These are phyloP conservation scores for Steatornis caripensis DNA, from an alignment of 2,113 vertebrate species.

Conservation along the genomic window DNA sequence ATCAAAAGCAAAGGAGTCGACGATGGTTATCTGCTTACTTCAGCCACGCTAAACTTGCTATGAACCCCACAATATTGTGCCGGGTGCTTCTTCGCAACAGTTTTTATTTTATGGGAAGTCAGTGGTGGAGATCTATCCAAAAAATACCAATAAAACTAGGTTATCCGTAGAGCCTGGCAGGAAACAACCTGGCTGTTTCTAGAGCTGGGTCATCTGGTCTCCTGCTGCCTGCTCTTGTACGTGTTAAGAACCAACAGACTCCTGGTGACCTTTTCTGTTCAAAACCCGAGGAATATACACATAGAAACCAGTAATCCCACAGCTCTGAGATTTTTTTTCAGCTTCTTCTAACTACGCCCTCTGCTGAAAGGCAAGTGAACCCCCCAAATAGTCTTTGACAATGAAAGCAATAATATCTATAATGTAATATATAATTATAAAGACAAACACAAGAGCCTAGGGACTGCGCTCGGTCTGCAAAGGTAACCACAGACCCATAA, in stretches of 20 bases:
- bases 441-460: background rate
- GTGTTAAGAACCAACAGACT: background rate
- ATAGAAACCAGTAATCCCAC: background rate
- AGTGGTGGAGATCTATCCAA: background rate
- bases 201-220: background rate
- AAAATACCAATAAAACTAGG: background rate
- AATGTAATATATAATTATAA: too few relatives aligned
- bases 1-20: background rate
- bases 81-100: background rate
- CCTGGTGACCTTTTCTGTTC: too few relatives aligned
- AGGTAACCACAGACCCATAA: background rate
- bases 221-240: background rate
- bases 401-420: too few relatives aligned
- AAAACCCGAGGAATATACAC: background rate
- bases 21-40: background rate
- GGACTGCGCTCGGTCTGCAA: background rate
- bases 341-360: background rate
- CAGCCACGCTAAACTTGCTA: background rate
- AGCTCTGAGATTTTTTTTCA: background rate
- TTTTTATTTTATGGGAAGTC: background rate
- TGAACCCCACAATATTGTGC: background rate
- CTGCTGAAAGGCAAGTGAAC: background rate
- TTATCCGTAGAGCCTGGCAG: background rate
- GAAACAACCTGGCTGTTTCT: background rate
- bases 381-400: background rate